Conservation (phyloP, 2,797 vertebrate genomes). For the Anniella stebbinsi region DNA sequence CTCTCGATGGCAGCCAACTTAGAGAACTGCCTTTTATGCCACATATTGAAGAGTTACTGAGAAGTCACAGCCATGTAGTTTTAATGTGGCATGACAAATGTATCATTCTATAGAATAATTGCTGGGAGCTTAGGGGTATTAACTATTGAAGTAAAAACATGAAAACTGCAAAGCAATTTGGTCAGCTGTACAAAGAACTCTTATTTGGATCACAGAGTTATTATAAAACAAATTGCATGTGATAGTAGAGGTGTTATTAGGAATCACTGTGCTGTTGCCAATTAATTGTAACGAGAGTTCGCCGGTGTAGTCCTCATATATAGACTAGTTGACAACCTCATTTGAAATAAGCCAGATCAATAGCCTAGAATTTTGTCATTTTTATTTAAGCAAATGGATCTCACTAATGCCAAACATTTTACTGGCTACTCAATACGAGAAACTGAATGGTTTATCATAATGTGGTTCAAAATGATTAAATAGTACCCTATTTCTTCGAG, state of each 20-base stretch:
- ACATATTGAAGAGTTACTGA: slow-evolving; percentile 48
- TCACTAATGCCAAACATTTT: slow-evolving; percentile 22
- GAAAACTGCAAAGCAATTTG: slow-evolving; percentile 55
- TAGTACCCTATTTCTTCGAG: no score
- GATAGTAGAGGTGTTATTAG: slow-evolving; percentile 58
- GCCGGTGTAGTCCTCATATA: slow-evolving; percentile 27
- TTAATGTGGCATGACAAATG: slow-evolving; percentile 59
- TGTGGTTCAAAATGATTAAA: neutral
- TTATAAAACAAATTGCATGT: slow-evolving; percentile 61
- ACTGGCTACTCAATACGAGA: slow-evolving; percentile 4
- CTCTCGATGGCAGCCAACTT: slow-evolving; percentile 17
- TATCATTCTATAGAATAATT: slow-evolving; percentile 47
- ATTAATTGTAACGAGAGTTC: slow-evolving; percentile 54
- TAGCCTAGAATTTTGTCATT: slow-evolving; percentile 36
- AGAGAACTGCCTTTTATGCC: slow-evolving; percentile 30
- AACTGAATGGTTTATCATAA: slow-evolving; percentile 21
- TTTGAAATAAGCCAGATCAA: slow-evolving; percentile 25
- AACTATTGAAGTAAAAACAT: slow-evolving; percentile 59
- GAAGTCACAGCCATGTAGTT: slow-evolving; percentile 43
- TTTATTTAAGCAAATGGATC: slow-evolving; percentile 37
- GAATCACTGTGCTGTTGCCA: slow-evolving; percentile 20
- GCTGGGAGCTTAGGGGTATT: slow-evolving; percentile 43
- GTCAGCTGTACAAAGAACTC: slow-evolving; percentile 55
- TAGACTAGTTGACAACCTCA: slow-evolving; percentile 28
- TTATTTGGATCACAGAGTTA: slow-evolving; percentile 51